Conservation (phyloP, 2,113 vertebrate genomes). For the Falco punctatus region DNA sequence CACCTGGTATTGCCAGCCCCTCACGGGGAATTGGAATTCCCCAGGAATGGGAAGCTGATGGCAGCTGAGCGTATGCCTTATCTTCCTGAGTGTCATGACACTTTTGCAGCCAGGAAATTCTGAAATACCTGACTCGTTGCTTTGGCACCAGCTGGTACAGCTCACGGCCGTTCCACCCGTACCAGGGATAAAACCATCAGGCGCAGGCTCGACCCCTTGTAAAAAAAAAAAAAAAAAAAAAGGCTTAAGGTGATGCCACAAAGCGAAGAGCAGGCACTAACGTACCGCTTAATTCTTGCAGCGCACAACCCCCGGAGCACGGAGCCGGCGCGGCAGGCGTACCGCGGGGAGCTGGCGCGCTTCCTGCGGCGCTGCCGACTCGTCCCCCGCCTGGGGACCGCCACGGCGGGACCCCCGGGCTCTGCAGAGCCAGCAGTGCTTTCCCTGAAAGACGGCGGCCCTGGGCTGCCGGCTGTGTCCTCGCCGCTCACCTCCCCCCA, state of each 20-base stretch:
- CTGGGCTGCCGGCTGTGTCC: background rate
- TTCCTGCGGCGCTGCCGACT: constrained; percentile 88
- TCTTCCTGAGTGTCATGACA: rapidly evolving
- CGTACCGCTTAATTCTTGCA: constrained; percentile 30
- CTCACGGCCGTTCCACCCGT: rapidly evolving
- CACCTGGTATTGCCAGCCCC: background rate
- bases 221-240: background rate
- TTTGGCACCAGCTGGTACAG: rapidly evolving
- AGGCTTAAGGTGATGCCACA: rapidly evolving
- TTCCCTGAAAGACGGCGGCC: constrained; percentile 73
- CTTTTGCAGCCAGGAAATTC: background rate
- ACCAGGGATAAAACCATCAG: rapidly evolving
- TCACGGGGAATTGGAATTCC: rapidly evolving
- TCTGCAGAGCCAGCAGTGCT: background rate
- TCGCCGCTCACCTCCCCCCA: no score
- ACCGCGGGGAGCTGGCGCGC: constrained; percentile 82
- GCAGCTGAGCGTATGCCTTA: background rate
- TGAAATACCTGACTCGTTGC: background rate
- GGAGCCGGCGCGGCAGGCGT: constrained; percentile 75
- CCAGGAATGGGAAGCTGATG: background rate
- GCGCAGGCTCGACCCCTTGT: background rate
- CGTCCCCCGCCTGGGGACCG: constrained; percentile 82
- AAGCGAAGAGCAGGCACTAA: background rate
- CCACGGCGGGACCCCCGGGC: constrained; percentile 80
- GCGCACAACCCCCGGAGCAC: constrained; percentile 85